phyloP scores from a whole-genome alignment of 2,797 vertebrate genomes.

The Arctocebus calabarensis region DNA sequence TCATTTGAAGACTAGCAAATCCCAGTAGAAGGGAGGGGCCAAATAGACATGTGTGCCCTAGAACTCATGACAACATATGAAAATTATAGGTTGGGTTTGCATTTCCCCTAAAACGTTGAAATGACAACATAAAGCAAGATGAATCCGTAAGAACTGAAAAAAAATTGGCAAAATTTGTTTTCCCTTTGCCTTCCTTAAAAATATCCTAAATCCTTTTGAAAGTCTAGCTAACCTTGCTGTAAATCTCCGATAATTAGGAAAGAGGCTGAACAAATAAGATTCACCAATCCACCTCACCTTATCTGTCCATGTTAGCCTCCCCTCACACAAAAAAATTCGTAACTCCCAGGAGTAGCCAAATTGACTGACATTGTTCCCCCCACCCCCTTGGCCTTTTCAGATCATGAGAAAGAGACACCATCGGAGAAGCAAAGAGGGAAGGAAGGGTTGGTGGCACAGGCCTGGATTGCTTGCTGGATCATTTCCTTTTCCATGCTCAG shows the following conservation, averaged over 20 bases:
- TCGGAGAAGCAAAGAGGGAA: background rate
- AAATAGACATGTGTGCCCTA: background rate
- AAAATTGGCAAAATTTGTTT: conserved; percentile 33
- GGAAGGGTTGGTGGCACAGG: background rate
- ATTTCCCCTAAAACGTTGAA: conserved; percentile 43
- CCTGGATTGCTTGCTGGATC: background rate
- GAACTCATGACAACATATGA: background rate
- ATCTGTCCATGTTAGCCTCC: conserved; percentile 20
- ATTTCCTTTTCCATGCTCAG: too few relatives aligned
- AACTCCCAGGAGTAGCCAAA: background rate
- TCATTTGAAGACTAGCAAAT: conserved; percentile 1
- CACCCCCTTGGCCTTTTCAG: background rate
- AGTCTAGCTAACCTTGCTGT: conserved; percentile 44
- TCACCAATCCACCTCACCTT: conserved; percentile 9
- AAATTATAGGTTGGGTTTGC: background rate
- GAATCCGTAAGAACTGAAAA: conserved; percentile 51
- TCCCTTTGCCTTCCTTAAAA: conserved; percentile 58
- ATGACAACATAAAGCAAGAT: conserved; percentile 33
- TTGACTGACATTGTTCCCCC: background rate
- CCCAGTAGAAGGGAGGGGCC: background rate
- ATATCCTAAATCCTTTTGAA: conserved; percentile 58
- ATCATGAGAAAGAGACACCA: background rate
- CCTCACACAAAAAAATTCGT: background rate
- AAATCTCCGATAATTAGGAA: conserved; percentile 53
- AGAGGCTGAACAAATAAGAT: conserved; percentile 47